Evolutionary conservation across 2,797 vertebrate genomes (phyloP).

Genomic region (Oryzias dopingdopingensis): DNA sequence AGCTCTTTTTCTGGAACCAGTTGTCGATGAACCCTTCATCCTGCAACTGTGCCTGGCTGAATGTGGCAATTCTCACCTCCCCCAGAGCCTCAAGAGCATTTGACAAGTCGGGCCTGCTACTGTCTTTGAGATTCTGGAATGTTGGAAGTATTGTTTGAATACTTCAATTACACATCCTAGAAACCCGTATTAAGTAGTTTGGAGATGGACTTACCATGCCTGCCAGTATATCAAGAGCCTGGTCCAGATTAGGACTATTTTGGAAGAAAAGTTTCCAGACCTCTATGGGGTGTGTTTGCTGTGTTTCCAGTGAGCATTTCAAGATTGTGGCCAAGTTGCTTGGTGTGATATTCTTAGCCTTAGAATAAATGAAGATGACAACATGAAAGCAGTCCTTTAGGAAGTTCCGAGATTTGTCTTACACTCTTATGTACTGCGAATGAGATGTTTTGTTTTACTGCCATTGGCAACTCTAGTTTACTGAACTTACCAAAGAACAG

Average conservation of each 20-base stretch:
- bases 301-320: slow-evolving; percentile 35
- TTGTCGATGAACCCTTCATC: neutral
- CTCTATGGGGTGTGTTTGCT: slow-evolving; percentile 11
- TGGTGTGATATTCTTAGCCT: neutral
- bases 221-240: slow-evolving; percentile 33
- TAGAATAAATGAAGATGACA: neutral
- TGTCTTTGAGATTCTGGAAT: slow-evolving; percentile 17
- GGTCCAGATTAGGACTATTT: slow-evolving; percentile 29
- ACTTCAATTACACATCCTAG: neutral
- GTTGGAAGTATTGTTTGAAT: neutral
- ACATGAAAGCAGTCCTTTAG: neutral
- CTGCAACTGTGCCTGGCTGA: slow-evolving; percentile 22
- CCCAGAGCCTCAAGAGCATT: slow-evolving; percentile 50
- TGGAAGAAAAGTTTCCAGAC: slow-evolving; percentile 47
- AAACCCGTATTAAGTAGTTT: neutral
- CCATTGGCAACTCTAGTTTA: no score
- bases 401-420: neutral
- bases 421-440: neutral
- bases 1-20: slow-evolving; percentile 42
- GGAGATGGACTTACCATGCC: slow-evolving; percentile 28
- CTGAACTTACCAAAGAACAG: slow-evolving; percentile 8
- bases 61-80: slow-evolving; percentile 37
- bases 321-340: slow-evolving; percentile 4
- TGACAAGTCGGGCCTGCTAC: slow-evolving; percentile 11
- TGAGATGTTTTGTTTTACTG: no score